Percentiles rank a stretch among this genome's conserved stretches.
phyloP scores from a whole-genome alignment of 2,113 vertebrate species.

The Antechinus stuartii region DNA sequence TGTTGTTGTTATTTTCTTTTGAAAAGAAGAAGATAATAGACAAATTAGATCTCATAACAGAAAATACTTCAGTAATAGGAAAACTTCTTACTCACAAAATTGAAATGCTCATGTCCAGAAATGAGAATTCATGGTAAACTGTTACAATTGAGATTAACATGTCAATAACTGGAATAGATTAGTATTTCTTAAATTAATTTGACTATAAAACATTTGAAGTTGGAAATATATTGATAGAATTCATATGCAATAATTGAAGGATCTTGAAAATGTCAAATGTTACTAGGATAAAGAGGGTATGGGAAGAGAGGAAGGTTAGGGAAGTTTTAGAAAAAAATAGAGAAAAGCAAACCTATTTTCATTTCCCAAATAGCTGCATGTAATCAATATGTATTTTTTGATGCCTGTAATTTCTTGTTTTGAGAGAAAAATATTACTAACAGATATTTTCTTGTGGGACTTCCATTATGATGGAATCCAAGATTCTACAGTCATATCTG shows the following conservation, averaged over 20 bases:
- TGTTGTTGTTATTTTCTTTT: conserved; percentile 21
- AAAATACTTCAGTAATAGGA: background rate
- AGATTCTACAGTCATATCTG: background rate
- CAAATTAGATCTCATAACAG: conserved; percentile 16
- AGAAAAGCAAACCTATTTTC: background rate
- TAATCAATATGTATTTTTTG: background rate
- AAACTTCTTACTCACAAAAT: background rate
- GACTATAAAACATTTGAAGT: background rate
- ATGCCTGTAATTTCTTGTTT: background rate
- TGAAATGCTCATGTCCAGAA: background rate
- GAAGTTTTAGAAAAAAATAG: background rate
- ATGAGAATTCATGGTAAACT: conserved; percentile 12
- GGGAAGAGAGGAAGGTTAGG: background rate
- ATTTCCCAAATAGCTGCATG: background rate
- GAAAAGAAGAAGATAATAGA: background rate
- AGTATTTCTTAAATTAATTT: background rate
- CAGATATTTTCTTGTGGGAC: background rate
- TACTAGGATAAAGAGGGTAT: background rate
- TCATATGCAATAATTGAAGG: background rate
- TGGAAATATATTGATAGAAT: background rate
- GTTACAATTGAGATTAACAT: conserved; percentile 28
- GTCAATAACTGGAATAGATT: background rate
- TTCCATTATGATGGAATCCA: background rate
- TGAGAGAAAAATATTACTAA: background rate
- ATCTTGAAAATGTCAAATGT: background rate